These are phyloP conservation scores for Neoniphon sammara DNA, from an alignment of 2,797 vertebrate genomes.

Conservation along the genomic window DNA sequence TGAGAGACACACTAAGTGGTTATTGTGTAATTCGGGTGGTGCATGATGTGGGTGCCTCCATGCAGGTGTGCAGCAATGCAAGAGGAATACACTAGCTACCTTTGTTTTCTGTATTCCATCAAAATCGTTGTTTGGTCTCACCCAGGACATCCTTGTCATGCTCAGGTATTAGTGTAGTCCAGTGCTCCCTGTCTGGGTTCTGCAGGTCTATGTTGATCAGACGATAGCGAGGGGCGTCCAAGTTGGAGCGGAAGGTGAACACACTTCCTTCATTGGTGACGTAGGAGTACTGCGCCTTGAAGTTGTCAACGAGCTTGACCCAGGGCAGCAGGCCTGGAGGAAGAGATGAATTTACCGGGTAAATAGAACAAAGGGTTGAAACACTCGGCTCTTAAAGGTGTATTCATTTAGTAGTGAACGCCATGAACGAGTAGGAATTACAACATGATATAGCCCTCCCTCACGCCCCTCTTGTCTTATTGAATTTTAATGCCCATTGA, in stretches of 20 bases:
- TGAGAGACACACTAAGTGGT: background rate
- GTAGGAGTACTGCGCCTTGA: conserved; percentile 82
- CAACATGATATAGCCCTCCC: too few relatives aligned
- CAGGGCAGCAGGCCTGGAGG: conserved; percentile 80
- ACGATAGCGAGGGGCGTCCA: conserved; percentile 79
- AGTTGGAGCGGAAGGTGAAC: conserved; percentile 83
- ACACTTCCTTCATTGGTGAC: conserved; percentile 82
- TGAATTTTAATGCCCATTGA: background rate
- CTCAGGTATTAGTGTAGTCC: conserved; percentile 81
- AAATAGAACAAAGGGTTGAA: background rate
- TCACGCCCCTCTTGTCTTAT: too few relatives aligned
- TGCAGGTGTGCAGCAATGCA: too few relatives aligned
- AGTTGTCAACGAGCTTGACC: conserved; percentile 84
- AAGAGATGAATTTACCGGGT: background rate
- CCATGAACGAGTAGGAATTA: too few relatives aligned
- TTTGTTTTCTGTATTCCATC: background rate
- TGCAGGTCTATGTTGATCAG: conserved; percentile 83
- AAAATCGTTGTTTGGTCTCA: conserved; percentile 55
- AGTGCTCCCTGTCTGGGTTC: conserved; percentile 69
- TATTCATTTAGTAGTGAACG: too few relatives aligned
- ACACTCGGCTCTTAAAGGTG: background rate
- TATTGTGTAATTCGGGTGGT: background rate
- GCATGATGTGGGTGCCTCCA: background rate
- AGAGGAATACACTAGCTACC: too few relatives aligned
- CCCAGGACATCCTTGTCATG: conserved; percentile 84